phyloP scores from a whole-genome alignment of 2,888 invertebrate species.

The Tanypteryx hageni region DNA sequence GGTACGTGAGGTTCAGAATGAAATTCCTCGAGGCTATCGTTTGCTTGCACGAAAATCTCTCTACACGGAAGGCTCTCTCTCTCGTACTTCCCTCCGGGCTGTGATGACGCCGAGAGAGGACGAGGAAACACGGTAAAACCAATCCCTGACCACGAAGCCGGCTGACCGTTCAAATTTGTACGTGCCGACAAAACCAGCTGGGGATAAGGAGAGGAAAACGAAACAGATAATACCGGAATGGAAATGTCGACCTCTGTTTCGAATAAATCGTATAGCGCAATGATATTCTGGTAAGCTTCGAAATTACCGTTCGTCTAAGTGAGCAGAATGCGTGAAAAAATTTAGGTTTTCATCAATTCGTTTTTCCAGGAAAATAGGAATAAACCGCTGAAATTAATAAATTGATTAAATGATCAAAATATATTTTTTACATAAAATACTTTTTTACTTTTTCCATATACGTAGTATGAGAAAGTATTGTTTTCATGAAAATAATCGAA shows the following conservation, averaged over 20 bases:
- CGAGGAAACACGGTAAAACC: not conserved
- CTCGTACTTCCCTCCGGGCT: not conserved
- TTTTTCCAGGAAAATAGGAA: no score
- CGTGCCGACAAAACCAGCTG: not conserved
- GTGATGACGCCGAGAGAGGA: not conserved
- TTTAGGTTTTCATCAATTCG: no score
- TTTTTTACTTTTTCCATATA: no score
- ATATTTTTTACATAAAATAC: no score
- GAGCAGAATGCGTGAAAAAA: no score
- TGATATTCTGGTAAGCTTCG: no score
- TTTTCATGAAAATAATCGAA: no score
- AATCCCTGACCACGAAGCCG: slow-evolving; percentile 8
- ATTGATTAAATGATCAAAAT: no score
- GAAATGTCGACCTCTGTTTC: not conserved
- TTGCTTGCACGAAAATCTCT: not conserved
- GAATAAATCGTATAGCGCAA: no score
- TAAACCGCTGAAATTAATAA: no score
- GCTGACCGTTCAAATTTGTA: slow-evolving; percentile 18
- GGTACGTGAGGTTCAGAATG: not conserved
- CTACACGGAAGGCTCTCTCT: not conserved
- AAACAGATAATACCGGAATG: not conserved
- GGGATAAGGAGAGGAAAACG: not conserved
- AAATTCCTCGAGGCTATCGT: not conserved
- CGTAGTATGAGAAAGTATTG: no score
- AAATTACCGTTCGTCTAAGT: no score